Evolutionary conservation across 2,113 vertebrate species (phyloP), one percentile per base, ranked within the genome.

Genomic region (Gracilinanus agilis): DNA sequence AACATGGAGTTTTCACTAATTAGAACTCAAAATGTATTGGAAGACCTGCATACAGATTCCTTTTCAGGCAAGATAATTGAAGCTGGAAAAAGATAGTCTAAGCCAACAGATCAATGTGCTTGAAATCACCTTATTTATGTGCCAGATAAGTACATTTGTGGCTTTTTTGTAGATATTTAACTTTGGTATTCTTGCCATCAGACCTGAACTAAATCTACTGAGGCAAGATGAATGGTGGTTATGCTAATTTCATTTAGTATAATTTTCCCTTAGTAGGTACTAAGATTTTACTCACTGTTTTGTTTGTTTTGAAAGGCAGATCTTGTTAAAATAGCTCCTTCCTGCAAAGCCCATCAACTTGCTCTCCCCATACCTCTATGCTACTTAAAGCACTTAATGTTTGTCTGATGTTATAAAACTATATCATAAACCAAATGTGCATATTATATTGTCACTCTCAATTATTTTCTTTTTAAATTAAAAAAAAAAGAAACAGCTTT

Each of bases 151-250:
- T 11, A 67, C 61, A 94, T 0, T 90, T 83, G 44, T 44, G 55
- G 49, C 25, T 55, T 53, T 91, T 94, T 94, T 93, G 91, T 29
- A 94, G 90, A 93, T 88, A 95, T 95, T 96, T 93, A 93, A 67
- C 24, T 93, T n/a, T 3, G 27, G 5, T 53, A 24, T 67, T 93
- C 88, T 94, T 53, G 92, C 25, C n/a, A 92, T 12, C 44, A 90
- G 49, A 61, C 7, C 49, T 92, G 6, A 96, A 92, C 54, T 88
- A 95, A 96, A 94, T 90, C 67, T 40, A 91, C 27, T 93, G 25
- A 93, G 49, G 92, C 56, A 55, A 90, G 75, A 92, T 90, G 90
- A 90, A 92, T 93, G 90, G 44, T 92, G 92, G 0, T 7, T 55
- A 97, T 89, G 67, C 94, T 95, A 44, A 91, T 92, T 44, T 92